These are phyloP conservation scores for Gymnocypris eckloni DNA, from an alignment of 2,797 vertebrate species.

Conservation along the genomic window DNA sequence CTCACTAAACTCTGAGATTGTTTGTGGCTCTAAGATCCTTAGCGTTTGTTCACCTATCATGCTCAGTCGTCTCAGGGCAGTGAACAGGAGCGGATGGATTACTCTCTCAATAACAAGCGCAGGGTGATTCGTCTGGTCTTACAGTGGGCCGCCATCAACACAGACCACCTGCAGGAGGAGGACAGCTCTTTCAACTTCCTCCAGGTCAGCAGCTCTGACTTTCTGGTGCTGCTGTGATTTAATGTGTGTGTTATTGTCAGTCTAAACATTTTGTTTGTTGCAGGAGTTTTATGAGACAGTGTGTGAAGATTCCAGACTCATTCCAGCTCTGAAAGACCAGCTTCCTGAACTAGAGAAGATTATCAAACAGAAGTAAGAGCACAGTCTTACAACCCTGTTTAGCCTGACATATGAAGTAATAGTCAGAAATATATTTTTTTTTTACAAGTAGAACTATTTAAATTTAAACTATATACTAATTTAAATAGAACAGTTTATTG, in stretches of 20 bases:
- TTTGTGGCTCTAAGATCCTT: conserved; percentile 76
- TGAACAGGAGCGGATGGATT: conserved; percentile 95
- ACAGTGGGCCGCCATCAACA: conserved; percentile 88
- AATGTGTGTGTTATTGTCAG: neutral
- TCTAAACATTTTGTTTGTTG: conserved; percentile 51
- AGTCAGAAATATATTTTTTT: neutral
- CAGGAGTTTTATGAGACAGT: conserved; percentile 95
- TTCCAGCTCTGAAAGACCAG: conserved; percentile 89
- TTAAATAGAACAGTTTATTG: neutral
- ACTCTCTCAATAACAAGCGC: conserved; percentile 92
- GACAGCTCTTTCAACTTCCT: conserved; percentile 87
- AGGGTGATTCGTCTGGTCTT: conserved; percentile 90
- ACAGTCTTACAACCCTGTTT: neutral
- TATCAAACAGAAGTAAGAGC: conserved; percentile 89
- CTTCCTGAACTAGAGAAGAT: conserved; percentile 88
- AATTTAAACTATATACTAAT: no score
- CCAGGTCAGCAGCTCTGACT: conserved; percentile 85
- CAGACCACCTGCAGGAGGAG: conserved; percentile 91
- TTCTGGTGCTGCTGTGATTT: neutral
- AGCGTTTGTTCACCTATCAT: conserved; percentile 88
- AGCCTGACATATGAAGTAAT: neutral
- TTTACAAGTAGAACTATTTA: no score
- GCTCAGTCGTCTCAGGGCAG: conserved; percentile 93
- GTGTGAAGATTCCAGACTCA: conserved; percentile 87
- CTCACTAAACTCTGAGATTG: neutral